phyloP scores from a whole-genome alignment of 2,888 invertebrate genomes.

The Drosophila macrothrix region DNA sequence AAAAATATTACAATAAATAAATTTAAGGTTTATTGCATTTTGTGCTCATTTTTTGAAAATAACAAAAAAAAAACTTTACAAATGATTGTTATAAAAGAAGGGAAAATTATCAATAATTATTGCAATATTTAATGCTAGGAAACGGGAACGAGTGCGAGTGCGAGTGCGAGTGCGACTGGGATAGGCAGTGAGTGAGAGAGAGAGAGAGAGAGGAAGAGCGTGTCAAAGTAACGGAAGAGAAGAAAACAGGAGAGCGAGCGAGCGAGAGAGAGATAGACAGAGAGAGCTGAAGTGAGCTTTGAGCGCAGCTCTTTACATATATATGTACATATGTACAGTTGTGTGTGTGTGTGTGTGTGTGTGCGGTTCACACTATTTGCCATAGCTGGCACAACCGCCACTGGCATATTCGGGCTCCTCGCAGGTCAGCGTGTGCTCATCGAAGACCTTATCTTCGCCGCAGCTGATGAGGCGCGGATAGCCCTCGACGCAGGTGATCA shows the following conservation, averaged over 20 bases:
- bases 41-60: slow-evolving; percentile 50
- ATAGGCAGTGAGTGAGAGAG: slow-evolving; percentile 13
- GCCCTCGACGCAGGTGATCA: slow-evolving; percentile 96
- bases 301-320: slow-evolving; percentile 57
- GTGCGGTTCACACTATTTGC: slow-evolving; percentile 67
- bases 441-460: slow-evolving; percentile 94
- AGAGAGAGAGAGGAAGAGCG: neutral
- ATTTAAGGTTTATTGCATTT: slow-evolving; percentile 74
- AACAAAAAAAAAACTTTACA: slow-evolving; percentile 51
- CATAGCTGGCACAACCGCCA: slow-evolving; percentile 80
- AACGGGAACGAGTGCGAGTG: slow-evolving; percentile 35
- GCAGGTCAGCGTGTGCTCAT: slow-evolving; percentile 93
- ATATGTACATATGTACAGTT: slow-evolving; percentile 59
- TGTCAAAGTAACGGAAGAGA: slow-evolving; percentile 1
- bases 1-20: slow-evolving; percentile 74
- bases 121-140: slow-evolving; percentile 39
- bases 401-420: slow-evolving; percentile 87
- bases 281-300: slow-evolving; percentile 30
- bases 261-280: slow-evolving; percentile 6
- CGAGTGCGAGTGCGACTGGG: slow-evolving; percentile 25
- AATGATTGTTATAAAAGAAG: slow-evolving; percentile 29
- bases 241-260: neutral
- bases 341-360: slow-evolving; percentile 14
- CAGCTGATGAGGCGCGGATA: slow-evolving; percentile 94
- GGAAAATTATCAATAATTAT: slow-evolving; percentile 33